Base-by-base conservation (phyloP, 2,113 vertebrate genomes). In the Hymenochirus boettgeri region DNA sequence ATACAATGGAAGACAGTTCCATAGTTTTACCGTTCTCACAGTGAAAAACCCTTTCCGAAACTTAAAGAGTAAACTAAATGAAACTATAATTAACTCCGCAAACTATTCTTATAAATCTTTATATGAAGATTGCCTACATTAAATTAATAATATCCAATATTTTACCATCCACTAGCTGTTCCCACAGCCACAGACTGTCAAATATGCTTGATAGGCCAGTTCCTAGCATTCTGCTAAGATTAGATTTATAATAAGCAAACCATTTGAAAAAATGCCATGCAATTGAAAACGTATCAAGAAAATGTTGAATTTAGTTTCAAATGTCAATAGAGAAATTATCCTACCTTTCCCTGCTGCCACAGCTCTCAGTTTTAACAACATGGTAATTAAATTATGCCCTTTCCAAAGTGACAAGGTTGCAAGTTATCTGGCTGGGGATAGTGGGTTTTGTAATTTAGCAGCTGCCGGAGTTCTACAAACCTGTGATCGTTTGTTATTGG, bases 371-470 rank as follows among this genome's bases (percentile, higher is more conserved):
- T 42, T 15, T 42, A n/a, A 42, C 39, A 42, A n/a, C 17, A n/a
- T 42, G 39, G 15, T 42, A 42, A 42, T 42, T 15, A 42, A 42
- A 42, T 42, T 42, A 42, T 42, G 39, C 39, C 39, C 39, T 42
- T 42, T 42, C 3, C 39, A 42, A 42, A 42, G 5, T 42, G 39
- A 42, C 39, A 42, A 42, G 39, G 39, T 42, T 42, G 39, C 39
- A 42, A 42, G 39, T 15, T 42, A 42, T 42, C 39, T 42, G 39
- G 39, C 17, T 15, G 3, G 13, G 39, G 39, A 42, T 42, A 42
- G 3, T n/a, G 17, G 17, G 17, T 42, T 13, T 42, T 42, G 13
- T 42, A 42, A 42, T 42, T 42, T 15, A 42, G 39, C 13, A n/a
- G n/a, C 39, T n/a, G 39, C 39, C n/a, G 17, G 39, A 42, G 39